These are phyloP conservation scores for Cheilosia pagana DNA, from an alignment of 2,888 invertebrate species.

Conservation along the genomic window DNA sequence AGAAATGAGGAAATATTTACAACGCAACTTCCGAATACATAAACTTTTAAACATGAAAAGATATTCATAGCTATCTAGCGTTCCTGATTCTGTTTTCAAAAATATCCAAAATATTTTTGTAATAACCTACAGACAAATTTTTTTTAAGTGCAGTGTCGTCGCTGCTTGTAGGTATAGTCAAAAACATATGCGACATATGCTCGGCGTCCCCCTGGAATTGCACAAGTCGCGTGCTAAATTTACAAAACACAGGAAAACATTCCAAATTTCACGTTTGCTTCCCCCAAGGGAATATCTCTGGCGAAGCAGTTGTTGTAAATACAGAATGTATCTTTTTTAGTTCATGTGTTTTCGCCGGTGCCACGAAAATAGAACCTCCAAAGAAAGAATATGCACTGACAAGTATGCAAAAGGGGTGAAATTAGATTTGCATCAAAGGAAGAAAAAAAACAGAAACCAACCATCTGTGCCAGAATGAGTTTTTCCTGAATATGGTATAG, in stretches of 20 bases:
- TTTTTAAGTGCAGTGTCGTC: neutral
- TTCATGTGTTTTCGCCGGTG: neutral
- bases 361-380: conserved; percentile 3
- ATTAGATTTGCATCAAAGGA: conserved; percentile 40
- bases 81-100: too few relatives aligned
- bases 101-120: conserved; percentile 2
- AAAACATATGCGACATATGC: conserved; percentile 18
- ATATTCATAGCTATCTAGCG: too few relatives aligned
- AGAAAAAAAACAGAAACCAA: conserved; percentile 7
- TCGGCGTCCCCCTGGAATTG: conserved; percentile 30
- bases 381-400: conserved; percentile 19
- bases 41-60: too few relatives aligned
- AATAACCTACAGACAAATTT: neutral
- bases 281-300: conserved; percentile 22
- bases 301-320: conserved; percentile 26
- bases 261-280: conserved; percentile 31
- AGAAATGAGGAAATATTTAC: too few relatives aligned
- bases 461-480: conserved; percentile 16
- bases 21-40: too few relatives aligned
- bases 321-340: conserved; percentile 5
- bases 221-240: conserved; percentile 54
- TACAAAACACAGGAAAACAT: conserved; percentile 45
- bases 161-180: neutral
- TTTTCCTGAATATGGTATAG: conserved; percentile 11
- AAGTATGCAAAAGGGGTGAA: conserved; percentile 34